Base-by-base conservation (phyloP, 1,140 invertebrate species). In the Steinernema khuongi region DNA sequence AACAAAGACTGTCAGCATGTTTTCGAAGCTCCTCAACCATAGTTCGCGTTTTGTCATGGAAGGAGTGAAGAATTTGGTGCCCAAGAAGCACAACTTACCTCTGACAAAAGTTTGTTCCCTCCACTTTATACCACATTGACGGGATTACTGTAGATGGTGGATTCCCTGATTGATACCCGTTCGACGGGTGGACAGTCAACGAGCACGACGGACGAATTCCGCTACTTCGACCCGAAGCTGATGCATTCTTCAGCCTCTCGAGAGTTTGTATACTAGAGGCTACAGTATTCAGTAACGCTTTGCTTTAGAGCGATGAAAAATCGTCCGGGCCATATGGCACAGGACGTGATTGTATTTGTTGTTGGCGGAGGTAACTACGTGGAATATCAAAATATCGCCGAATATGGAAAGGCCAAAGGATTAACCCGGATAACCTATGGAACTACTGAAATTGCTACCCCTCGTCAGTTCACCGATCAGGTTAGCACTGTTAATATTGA, bases 41-140 rank as follows among this genome's bases (percentile, higher is more conserved):
- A 94, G 94, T 30, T 97, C 94, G 0, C 94, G 93, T 66, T 97
- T 98, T 88, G 94, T 98, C 0, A 99, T 99, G 95, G 96, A 99
- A 88, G 96, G 96, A 36, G 96, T 99, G 0, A 97, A 99, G 87
- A 99, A 99, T 89, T 89, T 99, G 74, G 96, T 98, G 32, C 92
- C 98, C 4, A 99, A 99, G 86, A 91, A 92, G 88, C 94, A 98
- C 90, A 94, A 93, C 88, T 87, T 96, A 33, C 94, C 93, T 1
- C 90, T 95, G 0, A 96, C 94, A 1, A 90, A 92, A 73, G 83
- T 82, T 30, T 19, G 14, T 72, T 14, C 29, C 28, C 2, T 18
- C 1, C 17, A 18, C 77, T 4, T 79, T 60, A 18, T 0, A 30
- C n/a, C 31, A 74, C 30, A 74, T 31, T 41, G n/a, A 7, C 36